phyloP scores from a whole-genome alignment of 1,140 invertebrate species.

The Drosophila pseudoananassae region DNA sequence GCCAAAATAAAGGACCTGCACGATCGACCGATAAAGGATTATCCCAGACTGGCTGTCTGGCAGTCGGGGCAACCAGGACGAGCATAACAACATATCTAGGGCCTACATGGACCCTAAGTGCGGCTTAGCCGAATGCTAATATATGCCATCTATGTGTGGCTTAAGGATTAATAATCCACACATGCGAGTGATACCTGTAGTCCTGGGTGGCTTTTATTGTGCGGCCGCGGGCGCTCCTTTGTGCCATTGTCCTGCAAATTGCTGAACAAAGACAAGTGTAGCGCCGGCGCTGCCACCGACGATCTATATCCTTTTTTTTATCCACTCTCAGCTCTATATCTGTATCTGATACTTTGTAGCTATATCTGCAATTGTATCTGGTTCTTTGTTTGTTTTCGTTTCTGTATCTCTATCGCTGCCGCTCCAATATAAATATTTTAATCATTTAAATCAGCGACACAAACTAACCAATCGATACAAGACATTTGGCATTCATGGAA shows the following conservation, averaged over 20 bases:
- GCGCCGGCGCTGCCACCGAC: conserved; percentile 66
- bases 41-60: conserved; percentile 19
- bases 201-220: conserved; percentile 71
- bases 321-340: not conserved
- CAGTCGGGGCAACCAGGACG: not conserved
- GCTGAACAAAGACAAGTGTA: conserved; percentile 64
- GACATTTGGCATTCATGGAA: conserved; percentile 35
- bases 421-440: conserved; percentile 54
- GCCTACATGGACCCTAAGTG: conserved; percentile 58
- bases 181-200: conserved; percentile 27
- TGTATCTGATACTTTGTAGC: not conserved
- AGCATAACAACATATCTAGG: not conserved
- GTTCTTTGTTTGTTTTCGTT: not conserved
- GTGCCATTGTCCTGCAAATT: conserved; percentile 65
- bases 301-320: not conserved
- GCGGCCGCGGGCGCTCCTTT: conserved; percentile 25
- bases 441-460: not conserved
- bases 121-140: conserved; percentile 75
- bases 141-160: conserved; percentile 19
- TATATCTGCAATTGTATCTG: not conserved
- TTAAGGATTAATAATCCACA: conserved; percentile 19
- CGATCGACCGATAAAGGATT: conserved; percentile 73
- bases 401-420: not conserved
- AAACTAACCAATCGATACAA: conserved; percentile 25
- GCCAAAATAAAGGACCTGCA: conserved; percentile 67